Base-by-base conservation (phyloP, 1,140 invertebrate genomes). In the Drosophila nikananu region DNA sequence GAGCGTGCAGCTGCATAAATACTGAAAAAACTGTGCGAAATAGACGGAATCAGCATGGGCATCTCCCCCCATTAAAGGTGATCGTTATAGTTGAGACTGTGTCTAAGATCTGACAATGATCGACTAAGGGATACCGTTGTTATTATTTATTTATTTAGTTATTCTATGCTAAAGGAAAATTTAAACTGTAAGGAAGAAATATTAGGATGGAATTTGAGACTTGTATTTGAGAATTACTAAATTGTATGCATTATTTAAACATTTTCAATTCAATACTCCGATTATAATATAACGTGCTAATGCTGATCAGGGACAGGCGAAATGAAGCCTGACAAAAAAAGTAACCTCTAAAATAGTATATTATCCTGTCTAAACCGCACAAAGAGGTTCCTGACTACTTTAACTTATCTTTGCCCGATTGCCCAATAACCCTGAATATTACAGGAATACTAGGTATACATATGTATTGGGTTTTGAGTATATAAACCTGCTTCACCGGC, bases 1-100 rank as follows among this genome's bases (percentile, higher is more conserved):
- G 81, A 58, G 82, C 86, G 86, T 90, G 86, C 86, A 90, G 86
- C 86, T 90, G 86, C 86, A 90, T 90, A 90, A 90, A 90, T 90
- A 90, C 54, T 7, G 46, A 25, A 23, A n/a, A 60, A 61, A 73
- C 46, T 32, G 37, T 51, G 35, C 27, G 37, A 42, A 73, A 60
- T 72, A 72, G 37, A 49, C 21, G 64, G 48, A 37, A 71, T 68
- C 63, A 30, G 35, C 48, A 52, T 65, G 48, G 60, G 58, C 42
- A 72, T 72, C 64, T 64, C 75, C 72, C 62, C 17, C 37, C 63
- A 55, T 71, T 42, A 58, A 59, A 61, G 78, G 63, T 62, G 55
- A 72, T 73, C 15, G 37, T 30, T 27, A 41, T 59, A 49, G 54
- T 72, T 30, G 52, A 49, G 44, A 37, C 61, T 12, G 25, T 13